Percentiles rank a stretch among this genome's conserved stretches.
Evolutionary conservation across 1,140 invertebrate species (phyloP).

Genomic region (Drosophila jambulina): DNA sequence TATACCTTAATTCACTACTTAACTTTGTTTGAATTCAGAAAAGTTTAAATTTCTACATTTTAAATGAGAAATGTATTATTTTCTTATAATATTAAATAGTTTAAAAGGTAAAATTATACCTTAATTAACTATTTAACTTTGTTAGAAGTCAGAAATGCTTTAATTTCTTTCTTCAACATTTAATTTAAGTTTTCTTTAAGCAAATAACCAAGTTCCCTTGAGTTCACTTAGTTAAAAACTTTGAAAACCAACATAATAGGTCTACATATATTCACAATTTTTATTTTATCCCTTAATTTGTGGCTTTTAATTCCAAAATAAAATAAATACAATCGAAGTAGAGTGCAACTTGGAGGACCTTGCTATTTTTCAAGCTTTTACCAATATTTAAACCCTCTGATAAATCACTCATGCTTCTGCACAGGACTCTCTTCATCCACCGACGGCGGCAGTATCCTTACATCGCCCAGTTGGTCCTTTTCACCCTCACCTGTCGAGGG

Average conservation of each 20-base stretch:
- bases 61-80: too few relatives aligned
- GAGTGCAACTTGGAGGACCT: too few relatives aligned
- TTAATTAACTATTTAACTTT: too few relatives aligned
- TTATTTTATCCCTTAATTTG: conserved; percentile 4
- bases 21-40: not conserved
- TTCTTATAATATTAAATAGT: not conserved
- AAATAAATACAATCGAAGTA: not conserved
- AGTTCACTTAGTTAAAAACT: not conserved
- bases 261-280: conserved; percentile 2
- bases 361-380: not conserved
- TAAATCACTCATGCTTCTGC: not conserved
- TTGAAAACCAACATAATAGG: not conserved
- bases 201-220: not conserved
- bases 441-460: conserved; percentile 46
- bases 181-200: not conserved
- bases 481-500: conserved; percentile 14
- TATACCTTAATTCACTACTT: too few relatives aligned
- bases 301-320: not conserved
- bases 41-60: not conserved
- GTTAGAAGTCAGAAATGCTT: accelerated
- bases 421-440: not conserved
- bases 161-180: accelerated
- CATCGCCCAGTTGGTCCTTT: conserved; percentile 29
- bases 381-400: not conserved
- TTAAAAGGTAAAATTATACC: not conserved